Conservation (phyloP, 2,113 vertebrate genomes). For the Glaucidium brasilianum region DNA sequence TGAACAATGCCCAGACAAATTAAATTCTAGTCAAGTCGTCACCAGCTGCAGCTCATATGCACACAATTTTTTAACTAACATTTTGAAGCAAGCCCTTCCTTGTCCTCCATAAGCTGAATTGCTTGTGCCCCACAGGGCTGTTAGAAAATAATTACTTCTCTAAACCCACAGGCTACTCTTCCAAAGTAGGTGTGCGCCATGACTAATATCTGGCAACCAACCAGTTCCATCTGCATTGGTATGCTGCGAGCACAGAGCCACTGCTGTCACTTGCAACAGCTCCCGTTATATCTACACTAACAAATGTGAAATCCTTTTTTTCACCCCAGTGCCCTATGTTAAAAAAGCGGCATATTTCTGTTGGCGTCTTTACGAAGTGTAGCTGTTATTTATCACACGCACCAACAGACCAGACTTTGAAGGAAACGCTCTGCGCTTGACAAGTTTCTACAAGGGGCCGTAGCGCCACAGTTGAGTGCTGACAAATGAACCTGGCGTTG, state of each 20-base stretch:
- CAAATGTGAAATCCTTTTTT: not conserved
- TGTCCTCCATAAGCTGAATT: not conserved
- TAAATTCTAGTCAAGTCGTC: not conserved
- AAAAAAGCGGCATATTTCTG: rapidly evolving
- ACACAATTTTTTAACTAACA: not conserved
- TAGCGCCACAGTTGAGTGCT: rapidly evolving
- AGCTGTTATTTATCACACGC: rapidly evolving
- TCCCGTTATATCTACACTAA: not conserved
- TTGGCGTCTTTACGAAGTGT: rapidly evolving
- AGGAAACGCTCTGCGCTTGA: not conserved
- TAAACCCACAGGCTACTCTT: not conserved
- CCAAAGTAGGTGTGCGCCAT: not conserved
- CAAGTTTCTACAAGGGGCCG: not conserved
- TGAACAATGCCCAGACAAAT: not conserved
- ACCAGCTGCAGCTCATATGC: not conserved
- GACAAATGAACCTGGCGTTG: not conserved
- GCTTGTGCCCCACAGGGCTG: not conserved
- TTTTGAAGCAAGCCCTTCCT: not conserved
- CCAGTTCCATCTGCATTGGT: not conserved
- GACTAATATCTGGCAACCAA: not conserved
- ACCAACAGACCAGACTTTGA: rapidly evolving
- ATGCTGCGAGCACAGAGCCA: not conserved
- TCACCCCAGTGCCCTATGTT: not conserved
- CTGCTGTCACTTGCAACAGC: not conserved
- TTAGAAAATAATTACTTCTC: not conserved